These are phyloP conservation scores for Sepioteuthis lessoniana DNA, from an alignment of 2,888 invertebrate genomes.

Conservation along the genomic window DNA sequence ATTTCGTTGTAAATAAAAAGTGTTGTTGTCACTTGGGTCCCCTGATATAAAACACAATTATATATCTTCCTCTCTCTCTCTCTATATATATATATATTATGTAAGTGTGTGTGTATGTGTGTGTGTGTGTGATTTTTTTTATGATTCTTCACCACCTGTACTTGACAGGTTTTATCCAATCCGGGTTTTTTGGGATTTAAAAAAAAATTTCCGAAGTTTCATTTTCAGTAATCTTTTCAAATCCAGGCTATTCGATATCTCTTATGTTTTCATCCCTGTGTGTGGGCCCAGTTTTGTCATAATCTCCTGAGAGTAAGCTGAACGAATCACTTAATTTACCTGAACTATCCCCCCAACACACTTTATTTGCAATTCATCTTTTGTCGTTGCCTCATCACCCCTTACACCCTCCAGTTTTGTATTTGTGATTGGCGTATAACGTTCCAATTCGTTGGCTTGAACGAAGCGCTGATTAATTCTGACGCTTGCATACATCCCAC, in stretches of 20 bases:
- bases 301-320: background rate
- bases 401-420: background rate
- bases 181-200: too few relatives aligned
- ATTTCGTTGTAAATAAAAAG: too few relatives aligned
- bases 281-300: background rate
- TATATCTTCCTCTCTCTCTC: too few relatives aligned
- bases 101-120: background rate
- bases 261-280: background rate
- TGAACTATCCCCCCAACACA: too few relatives aligned
- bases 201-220: too few relatives aligned
- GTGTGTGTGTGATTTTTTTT: background rate
- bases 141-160: too few relatives aligned
- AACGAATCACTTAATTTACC: slow-evolving; percentile 1
- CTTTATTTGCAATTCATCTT: background rate
- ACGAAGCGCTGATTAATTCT: background rate
- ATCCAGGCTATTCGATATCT: background rate
- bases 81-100: background rate
- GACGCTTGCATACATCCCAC: background rate
- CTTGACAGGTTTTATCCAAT: too few relatives aligned
- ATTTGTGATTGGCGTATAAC: background rate
- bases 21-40: too few relatives aligned
- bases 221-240: background rate
- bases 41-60: too few relatives aligned
- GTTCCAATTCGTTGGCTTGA: background rate
- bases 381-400: background rate